Conservation (phyloP, 2,113 vertebrate species). For the Donacobius atricapilla region DNA sequence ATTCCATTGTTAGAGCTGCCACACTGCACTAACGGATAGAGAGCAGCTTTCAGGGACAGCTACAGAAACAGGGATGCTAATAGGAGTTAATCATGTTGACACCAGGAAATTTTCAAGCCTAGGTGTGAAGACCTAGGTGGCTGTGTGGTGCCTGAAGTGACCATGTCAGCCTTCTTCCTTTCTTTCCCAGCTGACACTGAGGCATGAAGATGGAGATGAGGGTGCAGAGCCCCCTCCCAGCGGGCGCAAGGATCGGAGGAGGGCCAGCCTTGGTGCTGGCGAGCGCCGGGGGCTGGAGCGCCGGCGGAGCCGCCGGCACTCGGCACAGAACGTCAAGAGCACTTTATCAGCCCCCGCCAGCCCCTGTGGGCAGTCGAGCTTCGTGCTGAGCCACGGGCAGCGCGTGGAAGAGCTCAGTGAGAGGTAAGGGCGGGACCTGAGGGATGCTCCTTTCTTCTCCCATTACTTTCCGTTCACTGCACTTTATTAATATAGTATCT, state of each 20-base stretch:
- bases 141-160: neutral
- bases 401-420: constrained; percentile 80
- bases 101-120: neutral
- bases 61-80: neutral
- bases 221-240: constrained; percentile 76
- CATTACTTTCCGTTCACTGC: neutral
- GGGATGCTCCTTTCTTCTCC: neutral
- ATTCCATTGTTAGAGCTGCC: neutral
- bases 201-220: constrained; percentile 89
- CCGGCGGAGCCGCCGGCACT: constrained; percentile 91
- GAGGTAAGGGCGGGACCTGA: constrained; percentile 74
- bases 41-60: neutral
- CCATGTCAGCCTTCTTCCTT: rapidly evolving
- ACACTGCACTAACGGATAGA: neutral
- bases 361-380: constrained; percentile 72
- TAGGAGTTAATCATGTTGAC: neutral
- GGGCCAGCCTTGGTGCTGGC: constrained; percentile 79
- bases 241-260: constrained; percentile 82
- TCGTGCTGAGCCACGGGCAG: constrained; percentile 72
- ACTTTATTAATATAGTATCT: neutral
- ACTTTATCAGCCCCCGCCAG: constrained; percentile 83
- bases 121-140: neutral
- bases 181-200: constrained; percentile 78
- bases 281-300: constrained; percentile 83
- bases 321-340: constrained; percentile 81